Base-by-base conservation (phyloP, 1,140 invertebrate genomes). In the Microplitis mediator region DNA sequence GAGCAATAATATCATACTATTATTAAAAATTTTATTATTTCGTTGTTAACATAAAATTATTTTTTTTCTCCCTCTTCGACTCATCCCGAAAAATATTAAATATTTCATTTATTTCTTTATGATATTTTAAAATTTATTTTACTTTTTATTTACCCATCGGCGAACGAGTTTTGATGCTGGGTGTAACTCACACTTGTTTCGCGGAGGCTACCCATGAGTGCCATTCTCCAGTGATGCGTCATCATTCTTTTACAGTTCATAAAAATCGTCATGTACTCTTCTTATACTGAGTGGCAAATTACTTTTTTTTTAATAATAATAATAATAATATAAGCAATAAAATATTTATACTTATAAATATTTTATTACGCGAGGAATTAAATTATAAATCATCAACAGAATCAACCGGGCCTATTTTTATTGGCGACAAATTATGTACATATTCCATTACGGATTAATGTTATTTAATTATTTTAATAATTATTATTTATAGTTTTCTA, bases 131-230 rank as follows among this genome's bases (percentile, higher is more conserved):
- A 9, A 45, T n/a, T 69, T 35, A 36, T 32, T 73, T 62, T 74
- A 36, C 63, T 68, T 71, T 74, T 68, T 54, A 45, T 45, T 74
- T 58, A 52, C 51, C 70, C 51, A 23, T 14, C 23, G 60, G 69
- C 79, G 77, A 82, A 79, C 80, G 78, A 77, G 77, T 82, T 82
- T 83, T 80, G 80, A 82, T 83, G 80, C 78, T 71, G 75, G 64
- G 75, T 82, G 79, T 76, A 79, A 80, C 77, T 80, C 79, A 80
- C 76, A 79, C 73, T 68, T 70, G 68, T 70, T 70, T 58, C 58
- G 39, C 39, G 39, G 39, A 45, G 39, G 39, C 39, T 45, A 45
- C 39, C 23, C 39, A 45, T 35, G 39, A 45, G 32, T 68, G 34
- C 66, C 52, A 68, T 68, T 39, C 67, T 32, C 54, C 39, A 34